Evolutionary conservation across 2,888 invertebrate genomes (phyloP).

Genomic region (Apoda limacodes): DNA sequence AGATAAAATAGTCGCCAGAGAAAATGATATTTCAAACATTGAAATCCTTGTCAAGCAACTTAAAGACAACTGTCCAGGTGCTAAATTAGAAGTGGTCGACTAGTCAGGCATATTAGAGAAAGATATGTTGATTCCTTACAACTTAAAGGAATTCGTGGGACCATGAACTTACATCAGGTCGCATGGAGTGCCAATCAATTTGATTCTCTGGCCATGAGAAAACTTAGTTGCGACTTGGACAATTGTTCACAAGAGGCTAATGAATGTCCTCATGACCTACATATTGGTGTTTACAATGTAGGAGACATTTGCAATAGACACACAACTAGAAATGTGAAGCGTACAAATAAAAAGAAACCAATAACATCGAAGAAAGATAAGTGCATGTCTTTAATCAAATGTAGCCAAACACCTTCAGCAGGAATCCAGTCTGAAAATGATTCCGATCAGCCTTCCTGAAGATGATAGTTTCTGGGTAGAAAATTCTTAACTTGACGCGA

Average conservation of each 20-base stretch:
- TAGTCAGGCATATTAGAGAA: slow-evolving; percentile 5
- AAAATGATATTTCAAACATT: too few species aligned
- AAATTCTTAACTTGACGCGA: slow-evolving; percentile 3
- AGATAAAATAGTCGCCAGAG: too few species aligned
- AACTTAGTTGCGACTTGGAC: slow-evolving; percentile 1
- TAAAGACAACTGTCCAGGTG: slow-evolving; percentile 3
- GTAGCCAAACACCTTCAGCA: slow-evolving; percentile 1
- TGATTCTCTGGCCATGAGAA: slow-evolving; percentile 3
- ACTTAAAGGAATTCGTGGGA: slow-evolving; percentile 5
- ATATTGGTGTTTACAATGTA: slow-evolving; percentile 4
- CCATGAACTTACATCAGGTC: slow-evolving; percentile 3
- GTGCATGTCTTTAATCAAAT: background rate
- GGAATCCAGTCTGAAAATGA: background rate
- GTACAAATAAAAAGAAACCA: slow-evolving; percentile 4
- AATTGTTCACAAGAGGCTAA: slow-evolving; percentile 3
- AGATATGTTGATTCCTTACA: slow-evolving; percentile 5
- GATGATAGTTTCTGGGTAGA: slow-evolving; percentile 4
- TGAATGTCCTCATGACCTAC: slow-evolving; percentile 4
- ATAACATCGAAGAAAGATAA: slow-evolving; percentile 1
- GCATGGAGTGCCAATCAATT: slow-evolving; percentile 3
- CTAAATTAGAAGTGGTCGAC: slow-evolving; percentile 1
- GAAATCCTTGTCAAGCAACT: too few species aligned
- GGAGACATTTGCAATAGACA: slow-evolving; percentile 1
- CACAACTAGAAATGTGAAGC: slow-evolving; percentile 1
- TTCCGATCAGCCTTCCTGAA: slow-evolving; percentile 1